A percentile compares a stretch with the other conserved stretches of the same genome.
Conservation (phyloP, 1,140 invertebrate genomes). For the Nomia melanderi region DNA sequence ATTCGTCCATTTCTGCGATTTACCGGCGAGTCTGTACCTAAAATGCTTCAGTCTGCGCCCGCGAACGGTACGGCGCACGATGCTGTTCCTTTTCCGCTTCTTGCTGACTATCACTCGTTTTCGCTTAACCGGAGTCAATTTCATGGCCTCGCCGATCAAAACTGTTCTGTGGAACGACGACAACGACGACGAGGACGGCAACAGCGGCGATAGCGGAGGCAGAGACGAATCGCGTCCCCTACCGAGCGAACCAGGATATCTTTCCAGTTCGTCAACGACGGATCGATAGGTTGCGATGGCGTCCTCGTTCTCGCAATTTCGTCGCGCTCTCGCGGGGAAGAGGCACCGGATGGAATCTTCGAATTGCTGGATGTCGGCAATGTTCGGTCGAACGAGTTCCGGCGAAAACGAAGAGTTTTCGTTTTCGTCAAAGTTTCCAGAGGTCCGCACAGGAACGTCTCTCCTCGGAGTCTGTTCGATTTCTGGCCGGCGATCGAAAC, state of each 20-base stretch:
- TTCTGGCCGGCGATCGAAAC: not conserved
- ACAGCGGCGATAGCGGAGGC: not conserved
- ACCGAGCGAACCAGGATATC: no score
- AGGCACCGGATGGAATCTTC: not conserved
- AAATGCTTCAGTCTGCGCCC: conserved; percentile 35
- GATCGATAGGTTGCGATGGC: not conserved
- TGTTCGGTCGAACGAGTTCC: not conserved
- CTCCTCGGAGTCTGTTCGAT: conserved; percentile 47
- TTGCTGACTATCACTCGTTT: conserved; percentile 59
- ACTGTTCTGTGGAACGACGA: conserved; percentile 28
- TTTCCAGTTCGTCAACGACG: conserved; percentile 16
- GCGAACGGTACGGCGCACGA: conserved; percentile 56
- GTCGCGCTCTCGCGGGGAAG: not conserved
- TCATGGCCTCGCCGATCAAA: conserved; percentile 42
- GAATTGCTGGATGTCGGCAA: no score
- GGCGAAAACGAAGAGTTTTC: not conserved
- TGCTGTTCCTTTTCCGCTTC: conserved; percentile 56
- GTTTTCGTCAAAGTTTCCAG: conserved; percentile 1
- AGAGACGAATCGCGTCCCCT: not conserved
- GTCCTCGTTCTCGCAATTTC: not conserved
- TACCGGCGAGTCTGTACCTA: not conserved
- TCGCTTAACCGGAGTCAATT: conserved; percentile 54
- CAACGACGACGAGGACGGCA: conserved; percentile 15
- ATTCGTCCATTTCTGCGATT: conserved; percentile 1
- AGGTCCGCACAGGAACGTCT: not conserved